Base-by-base conservation (phyloP, 64 coral and sea anemone genomes). In the Cladopsammia gracilis region DNA sequence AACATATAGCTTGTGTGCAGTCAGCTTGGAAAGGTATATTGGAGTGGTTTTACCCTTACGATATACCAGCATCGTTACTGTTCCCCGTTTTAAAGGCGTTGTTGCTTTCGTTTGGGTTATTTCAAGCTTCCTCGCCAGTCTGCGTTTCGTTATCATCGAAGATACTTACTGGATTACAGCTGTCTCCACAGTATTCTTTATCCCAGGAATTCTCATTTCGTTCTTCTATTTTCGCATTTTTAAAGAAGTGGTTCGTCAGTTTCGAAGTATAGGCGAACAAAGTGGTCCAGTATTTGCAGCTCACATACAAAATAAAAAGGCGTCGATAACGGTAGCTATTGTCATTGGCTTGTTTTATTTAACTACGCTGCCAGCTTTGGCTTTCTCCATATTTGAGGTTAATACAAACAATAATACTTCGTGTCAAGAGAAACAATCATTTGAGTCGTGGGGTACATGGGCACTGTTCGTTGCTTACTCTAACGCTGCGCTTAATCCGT, bases 1-100 rank as follows among this genome's bases (percentile, higher is more conserved):
- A 58, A 87, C 84, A 53, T 87, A 87, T 44, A 87, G 48, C 53
- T 34, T 87, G 12, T 87, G 84, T 20, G 45, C 84, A 13, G 84
- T 87, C 13, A 87, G 79, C 58, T 26, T 82, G 15, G 79, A 82
- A 20, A 26, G 79, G 19, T 82, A 82, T 46, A 16, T 82, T 20
- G 84, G 65, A 54, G 84, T 87, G 10, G 18, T 53, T 7, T 87
- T 25, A 0, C 84, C 84, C 14, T 73, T 87, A 15, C 48, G 84
- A 19, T 87, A 87, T 44, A 52, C 53, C 66, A 47, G 10, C 11
- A 49, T 87, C 12, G 54, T 56, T 14, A 87, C 84, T 13, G 12
- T 25, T 23, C 20, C 1, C 16, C 64, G 64, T 6, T 71, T 87
- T 59, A 54, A 48, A 34, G 25, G 20, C 22, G 84, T 43, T 1